These are phyloP conservation scores for Cephalopterus ornatus DNA, from an alignment of 2,113 vertebrate genomes.

Conservation along the genomic window DNA sequence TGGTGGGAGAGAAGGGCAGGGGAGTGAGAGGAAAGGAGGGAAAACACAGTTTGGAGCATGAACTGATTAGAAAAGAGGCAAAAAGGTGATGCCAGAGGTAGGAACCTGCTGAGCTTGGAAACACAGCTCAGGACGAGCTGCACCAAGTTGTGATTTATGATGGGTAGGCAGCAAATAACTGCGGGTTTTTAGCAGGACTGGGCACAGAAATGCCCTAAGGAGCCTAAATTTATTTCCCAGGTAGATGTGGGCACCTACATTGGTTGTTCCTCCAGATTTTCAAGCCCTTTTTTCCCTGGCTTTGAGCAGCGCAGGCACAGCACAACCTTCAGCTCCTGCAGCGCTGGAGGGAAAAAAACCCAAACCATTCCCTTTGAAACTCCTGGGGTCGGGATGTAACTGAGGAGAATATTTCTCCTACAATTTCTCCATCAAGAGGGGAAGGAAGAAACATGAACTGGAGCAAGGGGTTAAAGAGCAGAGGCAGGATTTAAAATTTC, in stretches of 20 bases:
- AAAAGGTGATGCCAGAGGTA: neutral
- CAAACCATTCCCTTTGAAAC: neutral
- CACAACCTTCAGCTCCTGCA: neutral
- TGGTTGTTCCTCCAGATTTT: neutral
- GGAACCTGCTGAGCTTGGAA: neutral
- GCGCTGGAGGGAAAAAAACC: neutral
- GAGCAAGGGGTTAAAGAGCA: neutral
- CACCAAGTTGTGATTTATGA: neutral
- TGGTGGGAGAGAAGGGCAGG: neutral
- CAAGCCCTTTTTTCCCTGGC: neutral
- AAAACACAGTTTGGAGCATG: neutral
- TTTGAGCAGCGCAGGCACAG: neutral
- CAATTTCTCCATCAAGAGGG: neutral
- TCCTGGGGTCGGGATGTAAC: neutral
- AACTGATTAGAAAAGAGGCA: neutral
- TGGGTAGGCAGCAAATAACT: neutral
- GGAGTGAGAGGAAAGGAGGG: neutral
- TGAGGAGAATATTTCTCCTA: neutral
- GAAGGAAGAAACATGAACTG: neutral
- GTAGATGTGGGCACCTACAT: rapidly evolving
- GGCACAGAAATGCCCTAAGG: neutral
- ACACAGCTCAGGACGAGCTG: neutral
- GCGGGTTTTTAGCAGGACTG: neutral
- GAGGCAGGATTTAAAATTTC: neutral
- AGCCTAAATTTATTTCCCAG: neutral